Base-by-base conservation (phyloP, 2,888 invertebrate species). In the Eustalomyia histrio region DNA sequence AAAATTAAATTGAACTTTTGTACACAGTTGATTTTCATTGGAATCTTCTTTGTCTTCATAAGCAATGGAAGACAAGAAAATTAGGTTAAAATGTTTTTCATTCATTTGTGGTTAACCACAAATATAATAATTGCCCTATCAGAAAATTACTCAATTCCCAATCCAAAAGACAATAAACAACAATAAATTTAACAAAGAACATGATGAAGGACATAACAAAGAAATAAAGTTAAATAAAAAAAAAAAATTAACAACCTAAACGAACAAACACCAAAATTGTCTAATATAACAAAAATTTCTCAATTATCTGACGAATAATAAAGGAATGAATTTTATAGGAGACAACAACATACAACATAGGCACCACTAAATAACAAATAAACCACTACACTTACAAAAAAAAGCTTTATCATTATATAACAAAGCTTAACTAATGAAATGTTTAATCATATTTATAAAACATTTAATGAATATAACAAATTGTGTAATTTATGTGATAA, bases 41-140 rank as follows among this genome's bases (percentile, higher is more conserved):
- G 7, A 12, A 12, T 39, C 4, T 39, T 9, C 39, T 39, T 39
- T 39, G 10, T 39, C 14, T 12, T 39, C 2, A 12, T 39, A 1
- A 39, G 12, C 12, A 14, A 12, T 7, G 6, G 12, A 47, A 43
- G 43, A 24, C 29, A 52, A 14, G n/a, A 64, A 55, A 80, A 80
- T 68, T 76, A 63, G 72, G 75, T 76, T 76, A 76, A 80, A 80
- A 75, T 72, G 63, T 72, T 72, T 71, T 60, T 75, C 61, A 75
- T 80, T 74, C 24, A 52, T 69, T 78, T 64, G 80, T n/a, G 80
- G 80, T 76, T 76, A 75, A 73, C 76, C 72, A 68, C 68, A 80
- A 75, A 63, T 7, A 68, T 18, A 69, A 63, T 71, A 80, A 76
- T 80, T 80, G 72, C 43, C 24, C 50, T 35, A 74, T 65, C 53